phyloP scores from a whole-genome alignment of 2,113 vertebrate genomes.

The Brachypodius melanocephalos region DNA sequence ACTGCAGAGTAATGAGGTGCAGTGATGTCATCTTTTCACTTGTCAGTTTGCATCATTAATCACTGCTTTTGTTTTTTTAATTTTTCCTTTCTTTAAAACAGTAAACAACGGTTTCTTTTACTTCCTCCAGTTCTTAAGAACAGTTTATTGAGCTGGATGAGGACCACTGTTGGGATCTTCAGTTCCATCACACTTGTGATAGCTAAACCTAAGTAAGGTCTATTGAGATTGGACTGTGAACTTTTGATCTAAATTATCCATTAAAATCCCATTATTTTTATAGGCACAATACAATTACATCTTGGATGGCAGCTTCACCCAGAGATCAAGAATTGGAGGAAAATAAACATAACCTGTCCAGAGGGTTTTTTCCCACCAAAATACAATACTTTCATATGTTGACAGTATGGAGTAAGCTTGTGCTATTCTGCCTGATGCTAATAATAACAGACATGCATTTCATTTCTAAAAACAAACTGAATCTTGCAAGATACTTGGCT shows the following conservation, averaged over 20 bases:
- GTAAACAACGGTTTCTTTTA: background rate
- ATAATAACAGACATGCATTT: background rate
- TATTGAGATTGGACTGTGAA: background rate
- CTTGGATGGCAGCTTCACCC: background rate
- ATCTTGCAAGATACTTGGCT: background rate
- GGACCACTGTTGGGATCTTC: background rate
- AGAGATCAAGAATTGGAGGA: background rate
- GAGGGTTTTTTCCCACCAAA: background rate
- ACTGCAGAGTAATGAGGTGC: background rate
- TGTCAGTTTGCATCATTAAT: background rate
- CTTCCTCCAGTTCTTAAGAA: background rate
- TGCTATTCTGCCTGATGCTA: background rate
- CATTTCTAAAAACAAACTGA: background rate
- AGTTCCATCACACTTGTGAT: background rate
- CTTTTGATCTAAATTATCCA: background rate
- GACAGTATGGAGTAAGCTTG: background rate
- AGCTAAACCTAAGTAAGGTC: background rate
- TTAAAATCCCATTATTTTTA: background rate
- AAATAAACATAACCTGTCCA: background rate
- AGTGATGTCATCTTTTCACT: background rate
- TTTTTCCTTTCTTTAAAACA: background rate
- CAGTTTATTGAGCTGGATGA: background rate
- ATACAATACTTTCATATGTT: accelerated
- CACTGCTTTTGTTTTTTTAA: background rate
- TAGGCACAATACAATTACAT: background rate